Base-by-base conservation (phyloP, 2,888 invertebrate genomes). In the Exocentrus adspersus region DNA sequence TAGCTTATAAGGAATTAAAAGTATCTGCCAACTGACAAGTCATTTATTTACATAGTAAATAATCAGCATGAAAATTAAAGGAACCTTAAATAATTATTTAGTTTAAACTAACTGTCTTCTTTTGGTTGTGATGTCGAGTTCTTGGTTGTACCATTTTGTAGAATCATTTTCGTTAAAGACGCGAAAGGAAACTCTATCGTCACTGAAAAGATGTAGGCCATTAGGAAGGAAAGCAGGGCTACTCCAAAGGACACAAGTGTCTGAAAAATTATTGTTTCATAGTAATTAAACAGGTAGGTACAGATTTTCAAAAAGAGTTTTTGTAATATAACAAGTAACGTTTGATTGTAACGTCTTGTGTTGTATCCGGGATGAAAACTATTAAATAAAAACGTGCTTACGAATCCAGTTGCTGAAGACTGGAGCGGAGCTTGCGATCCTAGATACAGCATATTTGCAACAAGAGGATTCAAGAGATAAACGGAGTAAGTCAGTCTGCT, bases 401-500 rank as follows among this genome's bases (percentile, higher is more conserved):
- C 84, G 64, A 77, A 77, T 32, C 74, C 68, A 43, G 81, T 60
- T 19, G 79, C 63, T 10, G 84, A 82, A 1, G 81, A 59, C 64
- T 78, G 80, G 7, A 75, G 45, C 0, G 78, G 54, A 1, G 72
- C 66, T 62, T 82, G 81, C 32, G 78, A 72, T 30, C 78, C 72
- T 41, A 82, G 71, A 58, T 77, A 86, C 17, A 87, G 75, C 42
- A 86, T 79, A 56, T 80, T 82, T 63, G 87, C 85, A 9, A 88
- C 71, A 32, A 87, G 75, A 0, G 88, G 88, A 81, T 88, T 87
- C 20, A 88, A 68, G 24, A 88, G 79, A 74, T 88, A 88, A 28
- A 86, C 85, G 48, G 85, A 85, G 73, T 86, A 88, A 0, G 88
- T 86, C 28, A 88, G 72, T 64, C 86, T 84, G 72, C 87, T 87